Evolutionary conservation across 2,113 vertebrate genomes (phyloP), one percentile per base, ranked within the genome.

Genomic region (Phoenicopterus ruber): DNA sequence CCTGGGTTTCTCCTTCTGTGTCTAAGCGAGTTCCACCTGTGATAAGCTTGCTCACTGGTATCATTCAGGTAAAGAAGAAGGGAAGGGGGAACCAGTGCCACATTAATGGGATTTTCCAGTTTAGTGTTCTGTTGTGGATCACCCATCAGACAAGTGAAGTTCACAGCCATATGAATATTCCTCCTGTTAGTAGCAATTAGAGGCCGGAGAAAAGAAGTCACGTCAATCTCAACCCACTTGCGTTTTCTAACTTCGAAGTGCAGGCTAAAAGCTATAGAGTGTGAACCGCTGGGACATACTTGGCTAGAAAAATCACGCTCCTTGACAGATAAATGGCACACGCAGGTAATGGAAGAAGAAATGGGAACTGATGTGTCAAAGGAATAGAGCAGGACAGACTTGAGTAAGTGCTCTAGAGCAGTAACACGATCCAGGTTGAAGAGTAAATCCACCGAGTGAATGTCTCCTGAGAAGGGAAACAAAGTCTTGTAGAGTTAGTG

Each of bases 1-100:
- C 2, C 42, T 14, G 86, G 61, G 61, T 81, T 88, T 46, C 76
- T 79, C 84, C 71, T n/a, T 11, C 55, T 50, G 18, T 49, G 36
- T 44, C 50, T 32, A 0, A 94, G 76, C 2, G 94, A 91, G 63
- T 92, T 86, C 83, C 97, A 97, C 65, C 97, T 90, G 82, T 98
- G 99, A 59, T 98, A 97, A n/a, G 98, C 96, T 36, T 97, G 97
- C 71, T 99, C 97, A 5, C 99, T 99, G 26, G 98, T 99, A 94
- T 99, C 99, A 1, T 99, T 99, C 70, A 99, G 98, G 49, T 99
- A 99, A 3, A 99, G 97, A 44, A 99, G 98, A 57, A 99, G 98
- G 15, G 98, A 99, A 29, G 99, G 99, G 10, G 98, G 97, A 36
- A 91, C 96, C 76, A 98, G 89, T n/a, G 97, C 95, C 79, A 96